Percentiles rank a stretch among this genome's conserved stretches.
phyloP scores from a whole-genome alignment of 2,113 vertebrate species.

The Bostrychus sinensis region DNA sequence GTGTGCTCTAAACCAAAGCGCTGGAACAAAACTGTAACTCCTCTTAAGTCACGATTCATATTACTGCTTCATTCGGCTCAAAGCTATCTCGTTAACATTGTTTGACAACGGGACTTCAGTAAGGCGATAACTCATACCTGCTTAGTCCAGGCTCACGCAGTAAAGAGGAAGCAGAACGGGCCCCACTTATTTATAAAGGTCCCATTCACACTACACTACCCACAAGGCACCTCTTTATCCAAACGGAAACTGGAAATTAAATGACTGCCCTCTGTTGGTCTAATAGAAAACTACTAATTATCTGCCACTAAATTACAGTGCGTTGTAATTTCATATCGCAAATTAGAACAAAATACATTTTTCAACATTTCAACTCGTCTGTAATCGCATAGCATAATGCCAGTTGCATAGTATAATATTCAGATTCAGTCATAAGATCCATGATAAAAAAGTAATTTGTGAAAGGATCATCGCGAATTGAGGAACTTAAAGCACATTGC shows the following conservation, averaged over 20 bases:
- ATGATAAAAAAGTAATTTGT: background rate
- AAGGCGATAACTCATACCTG: constrained; percentile 36
- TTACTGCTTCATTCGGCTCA: no score
- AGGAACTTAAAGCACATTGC: constrained; percentile 15
- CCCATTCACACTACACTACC: constrained; percentile 58
- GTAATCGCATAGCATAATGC: no score
- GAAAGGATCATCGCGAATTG: background rate
- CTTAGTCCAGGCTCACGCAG: constrained; percentile 59
- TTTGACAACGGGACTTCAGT: accelerated
- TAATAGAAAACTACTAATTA: no score
- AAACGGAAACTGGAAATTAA: constrained; percentile 14
- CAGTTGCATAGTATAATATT: no score
- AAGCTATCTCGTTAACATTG: background rate
- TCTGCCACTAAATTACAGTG: no score
- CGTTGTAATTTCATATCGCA: background rate
- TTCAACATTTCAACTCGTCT: no score
- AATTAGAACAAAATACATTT: no score
- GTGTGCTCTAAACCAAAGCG: accelerated
- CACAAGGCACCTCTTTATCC: constrained; percentile 24
- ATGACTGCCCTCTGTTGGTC: constrained; percentile 45
- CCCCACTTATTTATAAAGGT: constrained; percentile 48
- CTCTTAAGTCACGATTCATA: accelerated
- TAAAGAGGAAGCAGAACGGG: constrained; percentile 68
- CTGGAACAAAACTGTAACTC: accelerated
- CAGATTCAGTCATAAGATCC: no score